Evolutionary conservation across 1,140 invertebrate genomes (phyloP), one percentile per base, ranked within the genome.

Genomic region (Rhyacophila brunnea): DNA sequence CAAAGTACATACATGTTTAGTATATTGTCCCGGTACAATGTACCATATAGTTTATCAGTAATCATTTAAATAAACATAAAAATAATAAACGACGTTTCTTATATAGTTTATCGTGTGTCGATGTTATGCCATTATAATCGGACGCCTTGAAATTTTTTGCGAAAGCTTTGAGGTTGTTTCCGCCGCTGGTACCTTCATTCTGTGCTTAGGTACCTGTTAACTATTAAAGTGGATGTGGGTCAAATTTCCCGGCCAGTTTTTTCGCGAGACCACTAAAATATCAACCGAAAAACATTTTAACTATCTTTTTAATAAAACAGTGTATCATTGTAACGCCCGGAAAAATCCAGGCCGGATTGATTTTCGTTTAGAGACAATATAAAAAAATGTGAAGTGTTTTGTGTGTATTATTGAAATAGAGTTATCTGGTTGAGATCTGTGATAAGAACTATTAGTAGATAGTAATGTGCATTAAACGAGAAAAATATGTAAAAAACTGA

Each of bases 1-100:
- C 23, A 49, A 49, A 40, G 49, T 51, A 48, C 19, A n/a, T 48
- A 34, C 46, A 13, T 48, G 23, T 48, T 48, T 48, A 10, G 23
- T 48, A 5, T 23, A 48, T 14, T 23, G 6, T 11, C 46, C 46
- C 46, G 46, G 46, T 48, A 13, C 2, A 14, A 14, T 45, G 43
- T 45, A 2, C 28, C 9, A 28, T 28, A 3, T 28, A 5, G 4
- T 9, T n/a, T 17, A 34, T 32, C 47, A 23, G 13, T 10, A 14
- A 20, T 40, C 38, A 11, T 15, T n/a, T 40, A 4, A n/a, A 40
- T 11, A 11, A 5, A n/a, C 9, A 28, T 5, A 28, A 28, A 28
- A 28, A 28, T 9, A 28, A 28, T 28, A 6, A 3, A 15, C 4
- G 38, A 15, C 15, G 11, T 15, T 40, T 6, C 11, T 5, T 40